Conservation (phyloP, 2,888 invertebrate species). For the Eudemis profundana region DNA sequence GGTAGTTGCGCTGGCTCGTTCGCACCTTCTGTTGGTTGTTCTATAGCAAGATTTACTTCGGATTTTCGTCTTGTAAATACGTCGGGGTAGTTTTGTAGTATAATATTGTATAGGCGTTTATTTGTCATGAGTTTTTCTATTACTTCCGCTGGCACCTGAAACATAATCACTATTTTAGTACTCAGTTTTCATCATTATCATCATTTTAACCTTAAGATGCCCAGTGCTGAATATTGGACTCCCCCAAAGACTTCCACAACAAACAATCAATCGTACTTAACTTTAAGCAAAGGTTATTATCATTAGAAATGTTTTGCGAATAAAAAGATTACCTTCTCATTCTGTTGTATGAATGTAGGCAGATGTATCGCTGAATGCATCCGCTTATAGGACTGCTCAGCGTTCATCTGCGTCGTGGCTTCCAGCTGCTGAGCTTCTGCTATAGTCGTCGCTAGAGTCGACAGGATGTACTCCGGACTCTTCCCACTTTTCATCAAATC, state of each 20-base stretch:
- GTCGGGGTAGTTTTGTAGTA: slow-evolving; percentile 89
- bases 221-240: no score
- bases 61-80: slow-evolving; percentile 86
- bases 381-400: slow-evolving; percentile 67
- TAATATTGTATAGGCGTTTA: slow-evolving; percentile 87
- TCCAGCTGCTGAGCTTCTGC: slow-evolving; percentile 78
- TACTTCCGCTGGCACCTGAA: slow-evolving; percentile 89
- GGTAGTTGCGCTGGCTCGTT: slow-evolving; percentile 67
- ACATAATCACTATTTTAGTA: no score
- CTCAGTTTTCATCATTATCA: no score
- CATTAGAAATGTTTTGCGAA: no score
- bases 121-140: slow-evolving; percentile 87
- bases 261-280: no score
- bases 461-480: slow-evolving; percentile 87
- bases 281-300: slow-evolving; percentile 3
- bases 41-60: slow-evolving; percentile 81
- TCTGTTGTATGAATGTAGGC: slow-evolving; percentile 90
- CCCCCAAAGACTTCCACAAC: no score
- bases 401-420: slow-evolving; percentile 76
- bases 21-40: slow-evolving; percentile 49
- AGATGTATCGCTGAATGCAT: slow-evolving; percentile 90
- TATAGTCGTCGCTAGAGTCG: slow-evolving; percentile 85
- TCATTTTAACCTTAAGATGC: no score
- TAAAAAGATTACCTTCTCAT: slow-evolving; percentile 85
- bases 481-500: slow-evolving; percentile 88